These are phyloP conservation scores for Apodemia duryi DNA, from an alignment of 2,888 invertebrate species.

Conservation along the genomic window DNA sequence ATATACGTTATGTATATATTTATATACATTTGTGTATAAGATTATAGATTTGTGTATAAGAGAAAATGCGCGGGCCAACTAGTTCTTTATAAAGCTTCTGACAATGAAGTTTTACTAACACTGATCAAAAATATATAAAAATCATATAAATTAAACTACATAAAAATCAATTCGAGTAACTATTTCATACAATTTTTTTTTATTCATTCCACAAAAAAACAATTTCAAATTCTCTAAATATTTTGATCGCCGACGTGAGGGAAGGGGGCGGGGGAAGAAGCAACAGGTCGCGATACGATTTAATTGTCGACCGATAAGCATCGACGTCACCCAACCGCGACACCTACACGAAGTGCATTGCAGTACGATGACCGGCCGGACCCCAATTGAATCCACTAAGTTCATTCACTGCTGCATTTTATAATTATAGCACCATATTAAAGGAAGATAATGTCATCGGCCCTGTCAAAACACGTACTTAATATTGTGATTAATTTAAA, in stretches of 20 bases:
- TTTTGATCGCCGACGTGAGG: neutral
- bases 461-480: conserved; percentile 15
- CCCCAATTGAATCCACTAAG: conserved; percentile 34
- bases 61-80: too few species aligned
- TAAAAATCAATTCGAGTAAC: neutral
- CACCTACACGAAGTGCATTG: conserved; percentile 48
- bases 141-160: too few species aligned
- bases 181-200: neutral
- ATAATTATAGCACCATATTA: conserved; percentile 29
- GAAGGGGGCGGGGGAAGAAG: conserved; percentile 42
- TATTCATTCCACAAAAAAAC: neutral
- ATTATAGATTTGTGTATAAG: too few species aligned
- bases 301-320: conserved; percentile 73
- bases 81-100: too few species aligned
- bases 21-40: too few species aligned
- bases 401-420: conserved; percentile 36
- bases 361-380: conserved; percentile 62
- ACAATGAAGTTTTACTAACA: too few species aligned
- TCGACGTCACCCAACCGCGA: conserved; percentile 70
- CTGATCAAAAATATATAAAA: too few species aligned
- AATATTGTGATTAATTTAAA: conserved; percentile 5
- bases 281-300: conserved; percentile 78
- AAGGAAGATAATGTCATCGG: conserved; percentile 23
- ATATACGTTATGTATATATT: too few species aligned
- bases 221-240: conserved; percentile 30